These are phyloP conservation scores for Drosophila infuscata DNA, from an alignment of 2,888 invertebrate species.

Conservation along the genomic window DNA sequence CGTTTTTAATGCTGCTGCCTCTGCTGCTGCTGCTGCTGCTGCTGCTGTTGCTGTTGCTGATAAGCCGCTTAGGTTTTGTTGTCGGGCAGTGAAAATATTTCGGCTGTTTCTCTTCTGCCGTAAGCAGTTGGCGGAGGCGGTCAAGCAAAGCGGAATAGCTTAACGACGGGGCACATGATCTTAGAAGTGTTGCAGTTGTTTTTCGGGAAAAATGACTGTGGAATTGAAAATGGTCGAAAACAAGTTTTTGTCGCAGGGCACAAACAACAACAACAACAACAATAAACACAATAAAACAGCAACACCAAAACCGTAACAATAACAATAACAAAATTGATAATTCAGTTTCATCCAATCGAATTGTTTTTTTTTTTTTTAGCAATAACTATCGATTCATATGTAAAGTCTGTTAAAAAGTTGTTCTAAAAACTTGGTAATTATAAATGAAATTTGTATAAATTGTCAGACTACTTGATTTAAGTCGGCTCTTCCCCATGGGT, in stretches of 20 bases:
- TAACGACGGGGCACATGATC: slow-evolving; percentile 42
- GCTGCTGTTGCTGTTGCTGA: slow-evolving; percentile 28
- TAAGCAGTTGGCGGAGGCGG: slow-evolving; percentile 46
- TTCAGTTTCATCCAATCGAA: background rate
- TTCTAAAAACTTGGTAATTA: background rate
- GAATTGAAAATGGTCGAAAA: background rate
- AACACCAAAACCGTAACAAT: background rate
- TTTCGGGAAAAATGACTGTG: slow-evolving; percentile 8
- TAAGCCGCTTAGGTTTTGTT: slow-evolving; percentile 65
- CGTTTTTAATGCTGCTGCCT: slow-evolving; percentile 24
- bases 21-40: slow-evolving; percentile 2
- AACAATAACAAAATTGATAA: background rate
- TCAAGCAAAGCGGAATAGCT: slow-evolving; percentile 33
- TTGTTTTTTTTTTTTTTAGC: background rate
- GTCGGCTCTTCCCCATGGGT: background rate
- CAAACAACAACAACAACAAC: background rate
- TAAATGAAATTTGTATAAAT: background rate
- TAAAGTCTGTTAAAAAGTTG: background rate
- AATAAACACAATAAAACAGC: too few relatives aligned
- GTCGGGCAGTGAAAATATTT: slow-evolving; percentile 65
- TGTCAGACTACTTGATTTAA: background rate
- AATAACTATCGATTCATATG: background rate
- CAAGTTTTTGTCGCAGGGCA: background rate
- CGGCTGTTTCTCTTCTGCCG: slow-evolving; percentile 35
- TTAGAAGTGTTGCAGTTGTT: slow-evolving; percentile 20